Percentiles rank a stretch among this genome's conserved stretches.
phyloP scores from a whole-genome alignment of 2,113 vertebrate genomes.

The Colossoma macropomum region DNA sequence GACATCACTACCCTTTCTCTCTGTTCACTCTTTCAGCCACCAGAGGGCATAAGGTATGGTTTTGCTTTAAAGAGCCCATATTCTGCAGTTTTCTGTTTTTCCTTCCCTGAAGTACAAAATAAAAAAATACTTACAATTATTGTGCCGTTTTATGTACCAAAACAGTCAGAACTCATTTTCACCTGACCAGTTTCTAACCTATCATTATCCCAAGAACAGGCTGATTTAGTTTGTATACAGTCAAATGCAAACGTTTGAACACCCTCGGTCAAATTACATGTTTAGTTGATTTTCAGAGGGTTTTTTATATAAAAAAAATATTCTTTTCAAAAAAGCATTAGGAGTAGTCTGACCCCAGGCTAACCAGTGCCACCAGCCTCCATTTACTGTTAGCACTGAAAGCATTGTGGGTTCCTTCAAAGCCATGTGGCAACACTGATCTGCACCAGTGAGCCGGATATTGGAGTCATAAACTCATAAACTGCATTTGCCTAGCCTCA shows the following conservation, averaged over 20 bases:
- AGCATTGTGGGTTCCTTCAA: background rate
- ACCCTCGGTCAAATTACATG: too few species aligned
- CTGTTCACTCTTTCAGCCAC: background rate
- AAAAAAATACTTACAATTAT: too few species aligned
- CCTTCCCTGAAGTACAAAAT: too few species aligned
- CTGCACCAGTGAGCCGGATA: constrained; percentile 63
- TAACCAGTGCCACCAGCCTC: background rate
- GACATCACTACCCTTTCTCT: background rate
- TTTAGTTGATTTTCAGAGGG: too few species aligned
- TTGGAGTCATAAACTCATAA: constrained; percentile 68
- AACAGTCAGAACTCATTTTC: too few species aligned
- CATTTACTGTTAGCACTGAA: background rate
- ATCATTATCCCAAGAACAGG: too few species aligned
- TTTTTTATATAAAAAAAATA: too few species aligned
- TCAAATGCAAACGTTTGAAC: too few species aligned
- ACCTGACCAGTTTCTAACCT: too few species aligned
- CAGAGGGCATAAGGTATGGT: constrained; percentile 19
- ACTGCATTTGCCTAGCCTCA: constrained; percentile 35
- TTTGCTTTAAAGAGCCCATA: background rate
- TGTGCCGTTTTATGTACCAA: too few species aligned
- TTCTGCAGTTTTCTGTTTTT: background rate
- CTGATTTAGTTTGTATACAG: too few species aligned
- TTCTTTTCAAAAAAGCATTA: too few species aligned
- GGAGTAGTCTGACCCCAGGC: background rate
- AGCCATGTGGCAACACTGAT: constrained; percentile 32